These are phyloP conservation scores for Meandrina meandrites DNA, from an alignment of 92 coral and sea anemone genomes.

Conservation along the genomic window DNA sequence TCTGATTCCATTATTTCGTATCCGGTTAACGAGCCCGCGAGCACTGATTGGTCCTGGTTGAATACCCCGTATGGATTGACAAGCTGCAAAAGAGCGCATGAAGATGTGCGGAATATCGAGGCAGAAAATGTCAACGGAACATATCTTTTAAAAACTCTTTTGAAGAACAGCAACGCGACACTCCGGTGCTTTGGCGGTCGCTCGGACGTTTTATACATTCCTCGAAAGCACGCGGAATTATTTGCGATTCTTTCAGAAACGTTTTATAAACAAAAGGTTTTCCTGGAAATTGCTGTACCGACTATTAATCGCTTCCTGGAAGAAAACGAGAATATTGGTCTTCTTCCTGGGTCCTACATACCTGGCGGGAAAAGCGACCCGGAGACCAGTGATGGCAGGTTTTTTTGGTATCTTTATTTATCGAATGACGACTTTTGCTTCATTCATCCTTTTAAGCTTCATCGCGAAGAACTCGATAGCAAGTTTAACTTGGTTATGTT, in stretches of 20 bases:
- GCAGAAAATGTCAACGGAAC: slow-evolving; percentile 22
- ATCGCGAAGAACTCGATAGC: slow-evolving; percentile 64
- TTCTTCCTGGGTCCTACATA: slow-evolving; percentile 67
- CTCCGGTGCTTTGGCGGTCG: slow-evolving; percentile 80
- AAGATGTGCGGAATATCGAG: slow-evolving; percentile 58
- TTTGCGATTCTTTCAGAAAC: slow-evolving; percentile 59
- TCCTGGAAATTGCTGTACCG: slow-evolving; percentile 78
- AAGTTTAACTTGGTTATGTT: slow-evolving; percentile 69
- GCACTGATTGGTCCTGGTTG: slow-evolving; percentile 92
- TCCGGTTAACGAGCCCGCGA: slow-evolving; percentile 58
- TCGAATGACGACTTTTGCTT: slow-evolving; percentile 67
- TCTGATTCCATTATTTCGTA: slow-evolving; percentile 58
- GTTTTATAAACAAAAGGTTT: slow-evolving; percentile 58
- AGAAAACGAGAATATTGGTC: slow-evolving; percentile 38
- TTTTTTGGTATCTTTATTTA: slow-evolving; percentile 77
- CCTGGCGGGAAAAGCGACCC: slow-evolving; percentile 72
- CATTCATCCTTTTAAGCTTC: slow-evolving; percentile 76
- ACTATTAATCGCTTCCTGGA: slow-evolving; percentile 66
- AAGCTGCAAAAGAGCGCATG: slow-evolving; percentile 84
- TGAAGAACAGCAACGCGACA: slow-evolving; percentile 59
- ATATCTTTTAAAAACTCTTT: slow-evolving; percentile 36
- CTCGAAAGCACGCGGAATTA: slow-evolving; percentile 58
- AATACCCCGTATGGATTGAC: slow-evolving; percentile 63
- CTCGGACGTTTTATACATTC: slow-evolving; percentile 69
- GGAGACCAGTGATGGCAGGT: slow-evolving; percentile 72